These are phyloP conservation scores for Trichoplax adhaerens DNA, from an alignment of 37 sponge, comb jelly and placozoan species.

Conservation along the genomic window DNA sequence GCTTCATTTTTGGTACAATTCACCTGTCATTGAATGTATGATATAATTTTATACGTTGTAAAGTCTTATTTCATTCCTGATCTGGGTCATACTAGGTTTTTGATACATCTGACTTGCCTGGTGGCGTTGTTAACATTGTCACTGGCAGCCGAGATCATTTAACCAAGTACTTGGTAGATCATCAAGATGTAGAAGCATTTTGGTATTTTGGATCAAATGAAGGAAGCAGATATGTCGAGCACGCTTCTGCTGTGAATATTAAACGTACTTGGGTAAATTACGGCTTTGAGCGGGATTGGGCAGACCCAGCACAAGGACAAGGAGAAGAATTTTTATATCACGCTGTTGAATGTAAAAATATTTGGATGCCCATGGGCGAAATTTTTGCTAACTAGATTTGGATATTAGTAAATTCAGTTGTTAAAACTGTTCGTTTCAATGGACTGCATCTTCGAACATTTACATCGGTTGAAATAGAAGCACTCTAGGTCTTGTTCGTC, in stretches of 20 bases:
- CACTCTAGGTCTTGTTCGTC: too few species aligned
- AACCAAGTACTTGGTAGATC: constrained; percentile 75
- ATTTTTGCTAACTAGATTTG: constrained; percentile 66
- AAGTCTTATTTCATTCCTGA: too few species aligned
- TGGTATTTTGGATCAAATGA: constrained; percentile 93
- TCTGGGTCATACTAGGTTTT: constrained; percentile 39
- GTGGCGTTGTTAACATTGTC: constrained; percentile 96
- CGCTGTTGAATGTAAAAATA: constrained; percentile 76
- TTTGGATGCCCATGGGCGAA: constrained; percentile 96
- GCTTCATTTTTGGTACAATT: not conserved
- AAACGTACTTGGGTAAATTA: constrained; percentile 96
- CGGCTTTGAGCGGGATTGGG: constrained; percentile 66
- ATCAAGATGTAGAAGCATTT: constrained; percentile 35
- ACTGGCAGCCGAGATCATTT: constrained; percentile 56
- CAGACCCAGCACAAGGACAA: constrained; percentile 46
- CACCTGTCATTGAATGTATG: not conserved
- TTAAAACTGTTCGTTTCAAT: too few species aligned
- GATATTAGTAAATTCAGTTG: too few species aligned
- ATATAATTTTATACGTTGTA: not conserved
- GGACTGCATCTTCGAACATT: too few species aligned
- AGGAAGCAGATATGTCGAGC: constrained; percentile 82
- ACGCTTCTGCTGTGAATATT: constrained; percentile 47
- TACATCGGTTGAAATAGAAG: too few species aligned
- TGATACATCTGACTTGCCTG: constrained; percentile 95
- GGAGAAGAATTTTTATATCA: constrained; percentile 73